A percentile compares a stretch with the other conserved stretches of the same genome.
phyloP scores from a whole-genome alignment of 2,797 vertebrate species.

The Mycteria americana region DNA sequence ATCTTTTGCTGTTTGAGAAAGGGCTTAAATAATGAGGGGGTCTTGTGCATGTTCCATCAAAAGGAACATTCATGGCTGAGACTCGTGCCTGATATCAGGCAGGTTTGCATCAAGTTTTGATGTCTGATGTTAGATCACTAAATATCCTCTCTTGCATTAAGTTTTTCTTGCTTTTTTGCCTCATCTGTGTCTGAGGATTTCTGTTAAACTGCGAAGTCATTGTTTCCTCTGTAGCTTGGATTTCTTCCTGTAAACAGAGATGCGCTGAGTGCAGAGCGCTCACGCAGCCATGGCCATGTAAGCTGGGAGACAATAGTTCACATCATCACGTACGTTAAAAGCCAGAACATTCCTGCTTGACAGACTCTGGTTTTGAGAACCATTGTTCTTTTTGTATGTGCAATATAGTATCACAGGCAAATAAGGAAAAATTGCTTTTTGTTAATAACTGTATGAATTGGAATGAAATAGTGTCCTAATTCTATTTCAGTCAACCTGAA shows the following conservation, averaged over 20 bases:
- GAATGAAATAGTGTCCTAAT: background rate
- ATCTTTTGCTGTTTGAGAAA: background rate
- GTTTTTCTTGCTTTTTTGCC: background rate
- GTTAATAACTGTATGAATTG: conserved; percentile 45
- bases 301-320: background rate
- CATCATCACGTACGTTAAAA: background rate
- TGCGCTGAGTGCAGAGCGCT: background rate
- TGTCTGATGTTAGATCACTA: background rate
- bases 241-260: background rate
- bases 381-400: conserved; percentile 15
- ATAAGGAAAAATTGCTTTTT: conserved; percentile 55
- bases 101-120: background rate
- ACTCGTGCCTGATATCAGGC: background rate
- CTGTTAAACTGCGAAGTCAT: background rate
- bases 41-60: background rate
- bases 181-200: background rate
- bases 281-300: background rate
- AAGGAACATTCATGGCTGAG: background rate
- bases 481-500: conserved; percentile 56
- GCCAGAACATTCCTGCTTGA: conserved; percentile 37
- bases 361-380: background rate
- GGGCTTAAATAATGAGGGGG: background rate
- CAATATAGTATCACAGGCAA: conserved; percentile 10
- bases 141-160: background rate
- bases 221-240: background rate